Base-by-base conservation (phyloP, 2,113 vertebrate genomes). In the Empidonax traillii region DNA sequence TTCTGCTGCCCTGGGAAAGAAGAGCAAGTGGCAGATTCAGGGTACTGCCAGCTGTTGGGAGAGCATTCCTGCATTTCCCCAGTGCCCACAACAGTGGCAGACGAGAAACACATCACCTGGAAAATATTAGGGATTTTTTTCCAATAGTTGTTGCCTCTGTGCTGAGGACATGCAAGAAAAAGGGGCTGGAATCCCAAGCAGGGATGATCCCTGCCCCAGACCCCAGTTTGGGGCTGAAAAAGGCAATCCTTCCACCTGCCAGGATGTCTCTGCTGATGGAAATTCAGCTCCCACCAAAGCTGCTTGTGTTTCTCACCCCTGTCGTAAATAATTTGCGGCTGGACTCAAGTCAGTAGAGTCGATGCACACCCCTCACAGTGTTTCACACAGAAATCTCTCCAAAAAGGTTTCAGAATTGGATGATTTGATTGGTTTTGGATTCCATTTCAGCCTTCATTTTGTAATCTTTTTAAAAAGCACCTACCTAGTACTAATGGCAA, bases 61-160 rank as follows among this genome's bases (percentile, higher is more conserved):
- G 44, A 80, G 39, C 0, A 4, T 62, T 87, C 69, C 28, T 75
- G 61, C 47, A 52, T 75, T 66, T 96, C 85, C 52, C 69, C 49
- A 47, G 74, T 33, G 66, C 65, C 72, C 69, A 41, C 14, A 15
- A 22, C 21, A 44, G 35, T 3, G 24, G 84, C 47, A 65, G 93
- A 94, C 35, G 44, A 85, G 37, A 78, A 68, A 8, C 5, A 4
- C 4, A 10, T 87, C 85, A 91, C 51, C 49, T 2, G 1, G 85
- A 87, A 97, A 93, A 87, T 76, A 94, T 79, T 44, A 56, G 41
- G 47, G n/a, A 13, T 88, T 95, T 94, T 87, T 46, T 87, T 59
- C 81, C 82, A 71, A 55, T 52, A 47, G 47, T 52, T 58, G 28
- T 31, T 91, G 61, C 44, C 56, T 87, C 43, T 81, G 21, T 30